Base-by-base conservation (phyloP, 2,888 invertebrate species). In the Yponomeuta cagnagella region DNA sequence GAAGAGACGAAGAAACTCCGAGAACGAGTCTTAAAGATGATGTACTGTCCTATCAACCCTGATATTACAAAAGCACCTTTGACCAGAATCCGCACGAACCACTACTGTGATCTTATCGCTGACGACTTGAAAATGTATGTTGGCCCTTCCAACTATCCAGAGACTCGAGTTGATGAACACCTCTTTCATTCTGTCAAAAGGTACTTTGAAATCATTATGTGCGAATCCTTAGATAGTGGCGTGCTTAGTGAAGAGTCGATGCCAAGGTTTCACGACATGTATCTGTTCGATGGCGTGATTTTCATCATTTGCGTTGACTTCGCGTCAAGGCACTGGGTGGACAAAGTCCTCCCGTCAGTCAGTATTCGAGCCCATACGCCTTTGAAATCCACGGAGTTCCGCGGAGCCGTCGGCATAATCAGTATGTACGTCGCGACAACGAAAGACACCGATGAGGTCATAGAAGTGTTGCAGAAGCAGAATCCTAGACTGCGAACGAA, bases 381-480 rank as follows among this genome's bases (percentile, higher is more conserved):
- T 72, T 76, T 91, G 2, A 89, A 87, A 75, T 79, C 85, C 0
- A 90, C 90, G 0, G 90, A 91, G 72, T 90, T 88, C 72, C 81
- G 91, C n/a, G 91, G 91, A 0, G 88, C 89, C 0, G 91, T 91
- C 0, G 91, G 91, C 0, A 90, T 90, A 10, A 78, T 91, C 12
- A 91, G 84, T 70, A 88, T 91, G 86, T 73, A 79, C 4, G 79
- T 86, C 0, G 85, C 83, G 73, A 85, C 87, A 0, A 77, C 79
- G 0, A 86, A 80, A 74, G 79, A 81, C 5, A 80, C 84, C 0
- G 84, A 89, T 37, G 86, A 85, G 23, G 82, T 90, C 0, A 85
- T 91, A 31, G 73, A 75, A 0, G 77, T 78, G 65, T 75, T 91
- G 64, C 91, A 91, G 73, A 75, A 78, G 30, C 84, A 86, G 30